Conservation (phyloP, 2,888 invertebrate species). For the Encarsia formosa region DNA sequence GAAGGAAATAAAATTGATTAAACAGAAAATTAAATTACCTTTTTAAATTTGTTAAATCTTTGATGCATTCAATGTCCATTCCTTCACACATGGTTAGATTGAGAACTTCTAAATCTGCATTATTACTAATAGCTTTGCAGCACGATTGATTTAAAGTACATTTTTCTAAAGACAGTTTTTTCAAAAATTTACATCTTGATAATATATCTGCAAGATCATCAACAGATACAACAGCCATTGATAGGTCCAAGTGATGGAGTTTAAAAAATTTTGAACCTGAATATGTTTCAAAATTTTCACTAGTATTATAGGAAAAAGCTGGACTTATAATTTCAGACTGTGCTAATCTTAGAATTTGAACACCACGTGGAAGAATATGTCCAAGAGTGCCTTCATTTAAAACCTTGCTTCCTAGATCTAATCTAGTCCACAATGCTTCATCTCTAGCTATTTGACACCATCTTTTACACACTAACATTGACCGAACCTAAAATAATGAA, state of each 20-base stretch:
- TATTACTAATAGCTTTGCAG: slow-evolving; percentile 66
- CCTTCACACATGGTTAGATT: slow-evolving; percentile 82
- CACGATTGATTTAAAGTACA: slow-evolving; percentile 63
- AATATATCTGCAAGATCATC: slow-evolving; percentile 61
- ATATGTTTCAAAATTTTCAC: slow-evolving; percentile 47
- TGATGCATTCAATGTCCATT: slow-evolving; percentile 62
- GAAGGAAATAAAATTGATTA: background rate
- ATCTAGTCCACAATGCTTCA: slow-evolving; percentile 79
- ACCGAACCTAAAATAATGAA: slow-evolving; percentile 43
- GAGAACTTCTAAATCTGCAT: slow-evolving; percentile 67
- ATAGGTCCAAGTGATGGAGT: slow-evolving; percentile 82
- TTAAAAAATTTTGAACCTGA: too few relatives aligned
- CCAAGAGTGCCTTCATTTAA: slow-evolving; percentile 68
- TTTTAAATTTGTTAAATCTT: slow-evolving; percentile 55
- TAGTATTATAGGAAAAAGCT: slow-evolving; percentile 50
- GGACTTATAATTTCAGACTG: slow-evolving; percentile 70
- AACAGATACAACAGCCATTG: slow-evolving; percentile 68
- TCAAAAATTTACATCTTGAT: slow-evolving; percentile 64
- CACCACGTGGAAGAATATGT: slow-evolving; percentile 71
- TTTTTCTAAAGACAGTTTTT: slow-evolving; percentile 82
- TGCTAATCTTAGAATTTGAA: slow-evolving; percentile 72
- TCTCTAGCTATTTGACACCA: slow-evolving; percentile 78
- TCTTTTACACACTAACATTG: slow-evolving; percentile 59
- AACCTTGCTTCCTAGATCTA: slow-evolving; percentile 73
- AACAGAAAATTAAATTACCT: slow-evolving; percentile 43